Base-by-base conservation (phyloP, 2,888 invertebrate species). In the Sabatieria punctata region DNA sequence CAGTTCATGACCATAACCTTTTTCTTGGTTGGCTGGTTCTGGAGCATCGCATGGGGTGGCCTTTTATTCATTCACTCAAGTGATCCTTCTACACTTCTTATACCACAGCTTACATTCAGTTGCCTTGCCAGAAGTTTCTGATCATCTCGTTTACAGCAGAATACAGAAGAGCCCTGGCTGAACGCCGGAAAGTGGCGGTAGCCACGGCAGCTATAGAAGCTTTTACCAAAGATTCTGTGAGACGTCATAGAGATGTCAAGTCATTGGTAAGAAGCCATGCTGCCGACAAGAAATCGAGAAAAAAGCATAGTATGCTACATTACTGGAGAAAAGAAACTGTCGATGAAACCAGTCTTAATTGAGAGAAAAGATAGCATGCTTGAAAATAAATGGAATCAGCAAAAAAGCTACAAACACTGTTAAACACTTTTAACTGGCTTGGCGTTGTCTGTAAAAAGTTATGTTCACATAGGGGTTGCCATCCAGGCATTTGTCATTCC, bases 41-140 rank as follows among this genome's bases (percentile, higher is more conserved):
- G 93, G 93, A 85, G 88, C 50, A 80, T 93, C 53, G 88, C 88
- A 78, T 93, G 93, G 93, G 93, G 91, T 2, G 79, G 86, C 54
- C 82, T 85, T 60, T 82, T 91, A 79, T 70, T 91, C 52, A 79
- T 78, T 62, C 76, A 85, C 59, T 80, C 91, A 51, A 79, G 91
- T 91, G 69, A 78, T 83, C n/a, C n/a, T n/a, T n/a, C n/a, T n/a
- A n/a, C n/a, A n/a, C n/a, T n/a, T n/a, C n/a, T 30, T 30, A 11
- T 30, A 11, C 30, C 30, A 15, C 30, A 30, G 15, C 8, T 30
- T 11, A 11, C 30, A 8, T 8, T 30, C 8, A 30, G 8, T 8
- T 30, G 30, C 8, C 30, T 8, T 30, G 15, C 30, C 30, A 30
- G 8, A 15, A 11, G 30, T 15, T 15, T 11, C 8, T 30, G 30